phyloP scores from a whole-genome alignment of 2,113 vertebrate genomes.

The Turnix velox region DNA sequence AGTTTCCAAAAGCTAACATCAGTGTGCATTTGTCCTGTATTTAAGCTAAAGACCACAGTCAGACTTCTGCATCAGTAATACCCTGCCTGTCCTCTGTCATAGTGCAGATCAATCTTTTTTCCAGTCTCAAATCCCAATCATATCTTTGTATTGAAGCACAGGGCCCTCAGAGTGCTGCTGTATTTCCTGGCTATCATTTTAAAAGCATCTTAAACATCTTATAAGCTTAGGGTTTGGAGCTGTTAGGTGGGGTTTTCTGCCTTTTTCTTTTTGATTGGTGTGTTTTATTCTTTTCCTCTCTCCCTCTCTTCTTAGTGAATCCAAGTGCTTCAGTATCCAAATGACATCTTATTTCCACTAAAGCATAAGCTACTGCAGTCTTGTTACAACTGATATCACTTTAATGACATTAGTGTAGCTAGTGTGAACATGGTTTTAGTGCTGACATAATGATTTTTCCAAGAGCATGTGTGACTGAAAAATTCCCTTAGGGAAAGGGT shows the following conservation, averaged over 20 bases:
- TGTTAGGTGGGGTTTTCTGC: neutral
- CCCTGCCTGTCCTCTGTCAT: neutral
- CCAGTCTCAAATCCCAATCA: neutral
- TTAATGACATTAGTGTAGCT: neutral
- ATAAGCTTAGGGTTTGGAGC: neutral
- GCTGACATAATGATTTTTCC: neutral
- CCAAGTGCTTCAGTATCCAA: neutral
- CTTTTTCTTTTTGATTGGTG: neutral
- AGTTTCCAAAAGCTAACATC: neutral
- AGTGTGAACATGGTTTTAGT: neutral
- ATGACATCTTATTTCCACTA: neutral
- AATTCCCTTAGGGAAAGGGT: neutral
- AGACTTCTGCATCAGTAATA: neutral
- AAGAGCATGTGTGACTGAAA: neutral
- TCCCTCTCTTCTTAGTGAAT: neutral
- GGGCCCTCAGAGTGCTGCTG: neutral
- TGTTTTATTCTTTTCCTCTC: accelerated
- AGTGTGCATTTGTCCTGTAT: neutral
- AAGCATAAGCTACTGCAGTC: neutral
- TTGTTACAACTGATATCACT: neutral
- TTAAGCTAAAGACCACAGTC: neutral
- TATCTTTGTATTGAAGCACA: neutral
- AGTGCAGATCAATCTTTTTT: neutral
- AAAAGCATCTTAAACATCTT: neutral
- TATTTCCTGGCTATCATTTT: neutral